phyloP scores from a whole-genome alignment of 2,797 vertebrate species.

The Sebastes trivittatus region DNA sequence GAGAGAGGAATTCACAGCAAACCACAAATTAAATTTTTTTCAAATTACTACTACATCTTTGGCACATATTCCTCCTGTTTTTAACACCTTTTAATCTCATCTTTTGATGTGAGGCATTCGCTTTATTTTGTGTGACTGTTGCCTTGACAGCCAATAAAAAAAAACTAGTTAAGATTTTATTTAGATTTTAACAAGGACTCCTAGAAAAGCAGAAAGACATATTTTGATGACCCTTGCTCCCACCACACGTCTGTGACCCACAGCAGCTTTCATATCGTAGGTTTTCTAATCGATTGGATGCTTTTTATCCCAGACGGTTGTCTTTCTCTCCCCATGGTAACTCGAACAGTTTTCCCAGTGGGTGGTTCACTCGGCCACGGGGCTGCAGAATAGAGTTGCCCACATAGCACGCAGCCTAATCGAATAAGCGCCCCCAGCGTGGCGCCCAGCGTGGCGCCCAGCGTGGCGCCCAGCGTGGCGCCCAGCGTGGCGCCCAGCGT shows the following conservation, averaged over 20 bases:
- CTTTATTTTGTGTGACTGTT: not conserved
- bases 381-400: slow-evolving; percentile 83
- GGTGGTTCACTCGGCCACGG: slow-evolving; percentile 64
- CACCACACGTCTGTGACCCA: slow-evolving; percentile 21
- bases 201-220: slow-evolving; percentile 30
- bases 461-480: no score
- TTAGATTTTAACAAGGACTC: slow-evolving; percentile 23
- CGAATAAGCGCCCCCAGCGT: slow-evolving; percentile 86
- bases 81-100: not conserved
- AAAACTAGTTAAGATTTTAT: not conserved
- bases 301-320: slow-evolving; percentile 63
- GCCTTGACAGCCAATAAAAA: not conserved
- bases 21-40: not conserved
- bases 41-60: not conserved
- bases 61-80: not conserved
- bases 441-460: no score
- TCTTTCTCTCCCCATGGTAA: slow-evolving; percentile 62
- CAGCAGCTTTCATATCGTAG: slow-evolving; percentile 51
- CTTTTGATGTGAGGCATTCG: not conserved
- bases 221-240: not conserved
- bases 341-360: slow-evolving; percentile 75
- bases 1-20: slow-evolving; percentile 4
- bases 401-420: slow-evolving; percentile 85
- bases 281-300: slow-evolving; percentile 39
- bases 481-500: slow-evolving; percentile 55